Base-by-base conservation (phyloP, 2,888 invertebrate species). In the Merodon equestris region DNA sequence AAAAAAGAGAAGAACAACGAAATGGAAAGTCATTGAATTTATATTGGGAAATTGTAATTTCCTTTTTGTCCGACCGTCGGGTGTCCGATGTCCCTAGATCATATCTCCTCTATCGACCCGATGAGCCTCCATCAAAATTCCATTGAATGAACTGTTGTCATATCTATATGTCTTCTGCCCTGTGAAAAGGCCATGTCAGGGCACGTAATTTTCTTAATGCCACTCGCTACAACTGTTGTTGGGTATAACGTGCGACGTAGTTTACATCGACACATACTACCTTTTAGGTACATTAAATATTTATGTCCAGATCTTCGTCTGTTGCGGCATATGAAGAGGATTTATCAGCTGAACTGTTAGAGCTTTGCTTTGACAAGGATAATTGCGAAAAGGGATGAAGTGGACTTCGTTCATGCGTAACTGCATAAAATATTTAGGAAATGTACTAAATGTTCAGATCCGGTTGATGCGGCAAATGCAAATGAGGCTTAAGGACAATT, bases 21-120 rank as follows among this genome's bases (percentile, higher is more conserved):
- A 27, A 9, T 51, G 18, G 47, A 54, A 48, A 61, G 48, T 45
- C 70, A 61, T 54, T 40, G 54, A 48, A 48, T 56, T 61, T 50
- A 18, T 71, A 57, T 61, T 36, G 48, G 56, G 61, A 51, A 48
- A 70, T 45, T 54, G 70, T 38, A 70, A 70, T 70, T 47, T 54
- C 54, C 47, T 60, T 60, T 60, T 48, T 9, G 40, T 10, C 40
- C 10, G 27, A 27, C 27, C 2, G 7, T 27, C n/a, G n/a, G 27
- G 2, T 27, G 7, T 27, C 7, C 27, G 7, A 4, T 27, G 27
- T 40, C 40, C 40, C n/a, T 10, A n/a, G 40, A 10, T 10, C 40
- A 40, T 40, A 40, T 10, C 40, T n/a, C n/a, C n/a, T n/a, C n/a
- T n/a, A n/a, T n/a, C n/a, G n/a, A n/a, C n/a, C n/a, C n/a, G n/a